These are phyloP conservation scores for Pelosia muscerda DNA, from an alignment of 2,888 invertebrate species.

Conservation along the genomic window DNA sequence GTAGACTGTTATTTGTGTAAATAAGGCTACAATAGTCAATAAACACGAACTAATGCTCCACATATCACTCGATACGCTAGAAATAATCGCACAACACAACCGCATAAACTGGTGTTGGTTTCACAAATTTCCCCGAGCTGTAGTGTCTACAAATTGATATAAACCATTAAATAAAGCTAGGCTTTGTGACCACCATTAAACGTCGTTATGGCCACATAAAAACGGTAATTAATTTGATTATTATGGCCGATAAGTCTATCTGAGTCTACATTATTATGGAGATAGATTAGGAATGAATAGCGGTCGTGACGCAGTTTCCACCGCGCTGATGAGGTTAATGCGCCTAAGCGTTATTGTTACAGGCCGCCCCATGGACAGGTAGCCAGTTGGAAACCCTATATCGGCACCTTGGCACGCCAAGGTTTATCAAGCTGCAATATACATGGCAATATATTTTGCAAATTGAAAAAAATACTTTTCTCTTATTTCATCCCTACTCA, in stretches of 20 bases:
- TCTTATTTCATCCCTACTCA: too few relatives aligned
- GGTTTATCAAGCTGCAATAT: neutral
- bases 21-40: conserved; percentile 6
- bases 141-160: conserved; percentile 44
- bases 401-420: neutral
- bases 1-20: neutral
- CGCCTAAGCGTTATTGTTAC: neutral
- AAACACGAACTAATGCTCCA: neutral
- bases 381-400: neutral
- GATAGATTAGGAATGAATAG: conserved; percentile 13
- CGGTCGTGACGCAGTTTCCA: neutral
- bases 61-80: neutral
- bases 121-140: conserved; percentile 9
- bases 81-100: conserved; percentile 3
- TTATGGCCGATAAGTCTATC: conserved; percentile 26
- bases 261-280: conserved; percentile 12
- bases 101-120: conserved; percentile 5
- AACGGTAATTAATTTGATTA: conserved; percentile 44
- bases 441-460: neutral
- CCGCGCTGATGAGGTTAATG: neutral
- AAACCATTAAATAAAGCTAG: conserved; percentile 34
- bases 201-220: conserved; percentile 40
- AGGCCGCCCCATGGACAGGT: neutral
- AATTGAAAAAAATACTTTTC: too few relatives aligned
- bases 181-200: conserved; percentile 28